phyloP scores from a whole-genome alignment of 2,113 vertebrate genomes.

The Morone chrysops region DNA sequence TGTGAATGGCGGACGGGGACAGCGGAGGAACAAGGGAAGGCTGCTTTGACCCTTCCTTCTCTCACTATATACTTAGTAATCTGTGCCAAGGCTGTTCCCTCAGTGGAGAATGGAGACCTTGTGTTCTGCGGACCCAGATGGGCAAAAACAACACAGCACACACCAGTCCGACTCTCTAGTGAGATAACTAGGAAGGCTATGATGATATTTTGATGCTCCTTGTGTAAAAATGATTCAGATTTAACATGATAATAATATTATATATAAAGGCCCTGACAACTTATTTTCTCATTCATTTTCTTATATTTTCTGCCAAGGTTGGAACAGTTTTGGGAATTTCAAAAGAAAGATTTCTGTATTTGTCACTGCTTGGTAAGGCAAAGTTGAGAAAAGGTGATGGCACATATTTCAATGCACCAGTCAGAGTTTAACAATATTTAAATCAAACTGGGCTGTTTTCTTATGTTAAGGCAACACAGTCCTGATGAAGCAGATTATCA shows the following conservation, averaged over 20 bases:
- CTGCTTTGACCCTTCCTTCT: constrained; percentile 60
- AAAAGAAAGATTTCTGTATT: neutral
- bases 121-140: constrained; percentile 79
- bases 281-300: neutral
- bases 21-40: constrained; percentile 66
- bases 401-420: neutral
- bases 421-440: too few relatives aligned
- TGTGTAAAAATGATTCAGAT: constrained; percentile 16
- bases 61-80: constrained; percentile 77
- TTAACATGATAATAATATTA: constrained; percentile 9
- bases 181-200: constrained; percentile 12
- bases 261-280: neutral
- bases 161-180: constrained; percentile 46
- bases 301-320: neutral
- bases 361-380: neutral
- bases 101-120: constrained; percentile 79
- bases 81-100: constrained; percentile 71
- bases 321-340: neutral
- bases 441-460: neutral
- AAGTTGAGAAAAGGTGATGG: neutral
- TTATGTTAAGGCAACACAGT: neutral
- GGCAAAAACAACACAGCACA: constrained; percentile 68
- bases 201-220: constrained; percentile 14
- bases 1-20: constrained; percentile 78
- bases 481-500: neutral